A percentile compares a stretch with the other conserved stretches of the same genome.
These are phyloP conservation scores for Pangasius larnaudii DNA, from an alignment of 2,797 vertebrate species.

Conservation along the genomic window DNA sequence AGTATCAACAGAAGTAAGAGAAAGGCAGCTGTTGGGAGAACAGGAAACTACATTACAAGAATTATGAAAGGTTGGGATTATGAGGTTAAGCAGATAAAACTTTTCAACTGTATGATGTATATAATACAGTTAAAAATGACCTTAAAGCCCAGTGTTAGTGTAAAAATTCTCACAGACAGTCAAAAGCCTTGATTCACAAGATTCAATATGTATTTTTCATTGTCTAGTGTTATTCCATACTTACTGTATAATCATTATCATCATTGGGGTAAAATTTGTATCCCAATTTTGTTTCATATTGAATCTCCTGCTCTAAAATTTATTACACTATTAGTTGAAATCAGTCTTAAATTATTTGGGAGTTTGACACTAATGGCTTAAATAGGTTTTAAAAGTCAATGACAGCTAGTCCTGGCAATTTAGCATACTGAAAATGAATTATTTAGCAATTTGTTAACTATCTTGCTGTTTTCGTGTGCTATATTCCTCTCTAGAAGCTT, in stretches of 20 bases:
- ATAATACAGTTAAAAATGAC: neutral
- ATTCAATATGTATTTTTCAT: neutral
- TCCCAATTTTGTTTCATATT: neutral
- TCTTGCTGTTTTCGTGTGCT: neutral
- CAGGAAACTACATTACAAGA: neutral
- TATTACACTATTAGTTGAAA: neutral
- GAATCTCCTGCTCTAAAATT: neutral
- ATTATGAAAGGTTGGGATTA: neutral
- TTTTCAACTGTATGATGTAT: neutral
- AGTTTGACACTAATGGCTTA: neutral
- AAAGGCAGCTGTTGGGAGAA: neutral
- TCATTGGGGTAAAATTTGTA: neutral
- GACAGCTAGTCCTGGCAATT: neutral
- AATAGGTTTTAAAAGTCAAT: neutral
- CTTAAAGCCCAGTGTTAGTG: neutral
- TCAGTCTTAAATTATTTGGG: neutral
- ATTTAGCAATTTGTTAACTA: neutral
- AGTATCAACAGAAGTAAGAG: neutral
- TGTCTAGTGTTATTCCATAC: neutral
- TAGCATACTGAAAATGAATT: neutral
- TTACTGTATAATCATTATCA: neutral
- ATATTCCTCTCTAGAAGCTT: neutral
- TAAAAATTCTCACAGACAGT: neutral
- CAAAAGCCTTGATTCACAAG: neutral
- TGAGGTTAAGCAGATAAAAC: neutral